Percentiles rank a stretch among this genome's conserved stretches.
These are phyloP conservation scores for Hypena proboscidalis DNA, from an alignment of 2,888 invertebrate species.

Conservation along the genomic window DNA sequence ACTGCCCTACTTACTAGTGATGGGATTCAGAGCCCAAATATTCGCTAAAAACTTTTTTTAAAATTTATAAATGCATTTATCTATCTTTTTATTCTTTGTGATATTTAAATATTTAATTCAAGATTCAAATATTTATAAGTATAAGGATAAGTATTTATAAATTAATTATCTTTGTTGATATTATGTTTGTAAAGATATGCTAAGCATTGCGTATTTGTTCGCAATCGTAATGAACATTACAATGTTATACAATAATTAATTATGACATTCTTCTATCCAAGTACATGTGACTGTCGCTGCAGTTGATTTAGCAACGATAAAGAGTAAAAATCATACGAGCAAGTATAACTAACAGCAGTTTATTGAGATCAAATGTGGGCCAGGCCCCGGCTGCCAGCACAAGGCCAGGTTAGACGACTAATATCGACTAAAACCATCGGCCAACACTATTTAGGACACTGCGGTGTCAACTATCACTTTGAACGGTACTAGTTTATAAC, in stretches of 20 bases:
- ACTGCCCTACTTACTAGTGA: slow-evolving; percentile 46
- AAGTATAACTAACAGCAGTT: slow-evolving; percentile 21
- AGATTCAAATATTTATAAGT: too few species aligned
- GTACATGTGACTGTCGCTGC: slow-evolving; percentile 29
- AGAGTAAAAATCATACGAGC: slow-evolving; percentile 34
- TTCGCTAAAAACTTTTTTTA: slow-evolving; percentile 27
- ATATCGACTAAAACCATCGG: slow-evolving; percentile 38
- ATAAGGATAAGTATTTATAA: too few species aligned
- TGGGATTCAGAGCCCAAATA: slow-evolving; percentile 29
- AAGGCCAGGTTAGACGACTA: slow-evolving; percentile 48
- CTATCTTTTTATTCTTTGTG: too few species aligned
- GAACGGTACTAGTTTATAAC: slow-evolving; percentile 9
- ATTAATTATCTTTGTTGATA: too few species aligned
- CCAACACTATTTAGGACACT: slow-evolving; percentile 44
- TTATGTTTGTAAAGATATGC: slow-evolving; percentile 6
- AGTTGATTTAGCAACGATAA: slow-evolving; percentile 35
- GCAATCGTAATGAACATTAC: slow-evolving; percentile 17
- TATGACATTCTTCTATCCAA: slow-evolving; percentile 21
- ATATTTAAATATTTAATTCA: too few species aligned
- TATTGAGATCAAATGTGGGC: slow-evolving; percentile 54
- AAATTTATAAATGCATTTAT: too few species aligned
- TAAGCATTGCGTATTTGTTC: slow-evolving; percentile 20
- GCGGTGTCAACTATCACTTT: slow-evolving; percentile 42
- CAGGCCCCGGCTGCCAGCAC: slow-evolving; percentile 44
- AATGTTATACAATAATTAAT: slow-evolving; percentile 21